These are phyloP conservation scores for Uloborus plumipes DNA, from an alignment of 2,888 invertebrate genomes.

Conservation along the genomic window DNA sequence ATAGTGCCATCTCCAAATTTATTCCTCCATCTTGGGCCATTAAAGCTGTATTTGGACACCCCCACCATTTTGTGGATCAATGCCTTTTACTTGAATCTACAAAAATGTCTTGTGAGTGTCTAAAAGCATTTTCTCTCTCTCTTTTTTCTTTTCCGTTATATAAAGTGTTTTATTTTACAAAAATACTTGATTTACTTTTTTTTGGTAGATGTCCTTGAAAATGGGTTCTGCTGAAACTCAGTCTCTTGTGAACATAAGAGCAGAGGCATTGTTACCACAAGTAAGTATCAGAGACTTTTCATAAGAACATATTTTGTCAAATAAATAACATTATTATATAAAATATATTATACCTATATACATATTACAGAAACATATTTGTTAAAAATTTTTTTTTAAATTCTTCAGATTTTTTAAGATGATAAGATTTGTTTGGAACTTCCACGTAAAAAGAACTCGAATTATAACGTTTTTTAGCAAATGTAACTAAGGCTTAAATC, in stretches of 20 bases:
- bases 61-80: conserved; percentile 93
- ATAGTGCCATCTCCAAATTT: conserved; percentile 94
- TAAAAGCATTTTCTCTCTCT: background rate
- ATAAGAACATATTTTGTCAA: too few species aligned
- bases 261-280: conserved; percentile 94
- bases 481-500: too few species aligned
- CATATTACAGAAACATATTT: too few species aligned
- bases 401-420: too few species aligned
- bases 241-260: conserved; percentile 81
- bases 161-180: background rate
- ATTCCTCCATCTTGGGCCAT: conserved; percentile 92
- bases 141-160: too few species aligned
- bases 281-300: too few species aligned
- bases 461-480: too few species aligned
- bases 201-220: conserved; percentile 54
- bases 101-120: conserved; percentile 77
- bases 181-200: conserved; percentile 4
- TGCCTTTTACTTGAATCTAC: conserved; percentile 89
- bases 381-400: too few species aligned
- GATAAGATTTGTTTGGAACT: too few species aligned
- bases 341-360: too few species aligned
- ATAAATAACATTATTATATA: too few species aligned
- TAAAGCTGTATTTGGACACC: conserved; percentile 88
- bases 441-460: too few species aligned
- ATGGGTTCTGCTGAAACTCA: conserved; percentile 70